Percentiles rank a stretch among this genome's conserved stretches.
These are phyloP conservation scores for Tubulanus polymorphus DNA, from an alignment of 2,888 invertebrate genomes.

Conservation along the genomic window DNA sequence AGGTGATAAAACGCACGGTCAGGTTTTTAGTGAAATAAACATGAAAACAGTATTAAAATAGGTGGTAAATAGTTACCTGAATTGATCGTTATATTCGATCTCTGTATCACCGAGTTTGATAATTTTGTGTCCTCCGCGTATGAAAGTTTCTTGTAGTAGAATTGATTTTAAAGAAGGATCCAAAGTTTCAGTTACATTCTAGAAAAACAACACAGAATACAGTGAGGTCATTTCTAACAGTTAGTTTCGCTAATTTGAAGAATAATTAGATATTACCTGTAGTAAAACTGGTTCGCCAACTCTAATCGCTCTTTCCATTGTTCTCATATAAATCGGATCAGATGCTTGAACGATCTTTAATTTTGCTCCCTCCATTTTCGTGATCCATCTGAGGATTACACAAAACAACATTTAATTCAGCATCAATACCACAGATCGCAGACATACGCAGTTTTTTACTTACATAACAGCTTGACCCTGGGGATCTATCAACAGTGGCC, in stretches of 20 bases:
- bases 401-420: not conserved
- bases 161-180: constrained; percentile 51
- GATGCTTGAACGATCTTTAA: constrained; percentile 40
- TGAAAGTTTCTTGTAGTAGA: constrained; percentile 45
- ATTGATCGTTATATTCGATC: constrained; percentile 51
- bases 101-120: constrained; percentile 52
- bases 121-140: constrained; percentile 40
- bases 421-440: not conserved
- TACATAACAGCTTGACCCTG: constrained; percentile 51
- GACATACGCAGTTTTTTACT: constrained; percentile 12
- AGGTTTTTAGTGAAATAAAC: not conserved
- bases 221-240: not conserved
- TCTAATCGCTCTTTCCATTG: constrained; percentile 48
- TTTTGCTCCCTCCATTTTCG: constrained; percentile 39
- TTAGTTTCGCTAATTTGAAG: not conserved
- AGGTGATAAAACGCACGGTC: too few relatives aligned
- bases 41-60: not conserved
- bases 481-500: constrained; percentile 53
- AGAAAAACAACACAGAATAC: constrained; percentile 8
- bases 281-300: constrained; percentile 50
- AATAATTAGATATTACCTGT: constrained; percentile 25
- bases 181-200: constrained; percentile 48
- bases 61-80: constrained; percentile 41
- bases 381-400: constrained; percentile 38
- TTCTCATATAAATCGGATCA: constrained; percentile 48